Conservation (phyloP, 2,888 invertebrate species). For the Agriotes lineatus region DNA sequence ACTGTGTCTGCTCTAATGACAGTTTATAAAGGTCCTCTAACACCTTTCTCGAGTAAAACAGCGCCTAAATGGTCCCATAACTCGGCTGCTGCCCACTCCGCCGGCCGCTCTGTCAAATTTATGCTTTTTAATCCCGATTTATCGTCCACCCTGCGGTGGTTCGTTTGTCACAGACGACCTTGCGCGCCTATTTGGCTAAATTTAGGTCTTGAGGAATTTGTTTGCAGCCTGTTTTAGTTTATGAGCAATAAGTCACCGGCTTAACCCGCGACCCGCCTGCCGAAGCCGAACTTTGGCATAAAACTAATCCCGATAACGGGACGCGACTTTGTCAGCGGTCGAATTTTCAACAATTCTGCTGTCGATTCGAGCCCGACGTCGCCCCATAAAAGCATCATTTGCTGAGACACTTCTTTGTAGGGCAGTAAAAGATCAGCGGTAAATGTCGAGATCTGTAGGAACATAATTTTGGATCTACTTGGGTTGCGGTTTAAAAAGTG, state of each 20-base stretch:
- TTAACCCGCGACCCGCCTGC: slow-evolving; percentile 43
- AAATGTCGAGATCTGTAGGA: too few species aligned
- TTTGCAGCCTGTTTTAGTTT: slow-evolving; percentile 49
- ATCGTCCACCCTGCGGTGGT: slow-evolving; percentile 53
- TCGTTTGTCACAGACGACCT: slow-evolving; percentile 49
- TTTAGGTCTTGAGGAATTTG: slow-evolving; percentile 51
- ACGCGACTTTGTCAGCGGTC: neutral
- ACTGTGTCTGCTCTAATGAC: slow-evolving; percentile 45
- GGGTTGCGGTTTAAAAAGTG: too few species aligned
- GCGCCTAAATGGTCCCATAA: slow-evolving; percentile 44
- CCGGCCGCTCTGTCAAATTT: slow-evolving; percentile 56
- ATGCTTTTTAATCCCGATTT: slow-evolving; percentile 58
- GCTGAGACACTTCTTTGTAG: too few species aligned
- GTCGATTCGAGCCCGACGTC: too few species aligned
- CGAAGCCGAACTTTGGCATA: slow-evolving; percentile 16
- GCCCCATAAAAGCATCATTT: too few species aligned
- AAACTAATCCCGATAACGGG: slow-evolving; percentile 4
- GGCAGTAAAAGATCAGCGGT: too few species aligned
- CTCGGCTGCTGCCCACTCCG: slow-evolving; percentile 33
- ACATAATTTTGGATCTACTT: too few species aligned
- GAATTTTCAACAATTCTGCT: too few species aligned
- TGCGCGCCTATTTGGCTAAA: slow-evolving; percentile 50
- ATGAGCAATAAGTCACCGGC: slow-evolving; percentile 50
- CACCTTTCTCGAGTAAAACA: slow-evolving; percentile 41
- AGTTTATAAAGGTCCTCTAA: slow-evolving; percentile 46